Percentiles rank a stretch among this genome's conserved stretches.
phyloP scores from a whole-genome alignment of 2,888 invertebrate genomes.

The Acronicta psi region DNA sequence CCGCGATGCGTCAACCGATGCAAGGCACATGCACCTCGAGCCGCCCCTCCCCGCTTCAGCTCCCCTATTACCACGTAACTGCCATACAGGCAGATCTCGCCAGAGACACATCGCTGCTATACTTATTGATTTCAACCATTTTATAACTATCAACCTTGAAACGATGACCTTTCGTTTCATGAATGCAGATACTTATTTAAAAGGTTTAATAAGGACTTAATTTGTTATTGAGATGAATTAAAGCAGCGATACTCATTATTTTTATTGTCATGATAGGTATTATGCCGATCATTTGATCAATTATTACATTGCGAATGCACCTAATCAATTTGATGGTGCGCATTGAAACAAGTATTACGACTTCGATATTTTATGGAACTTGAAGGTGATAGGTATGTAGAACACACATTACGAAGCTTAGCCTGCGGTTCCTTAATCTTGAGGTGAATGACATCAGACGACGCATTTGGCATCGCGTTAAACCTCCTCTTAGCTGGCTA shows the following conservation, averaged over 20 bases:
- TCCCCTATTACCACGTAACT: slow-evolving; percentile 53
- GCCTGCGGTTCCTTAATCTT: slow-evolving; percentile 42
- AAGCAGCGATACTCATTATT: too few species aligned
- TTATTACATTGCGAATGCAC: background rate
- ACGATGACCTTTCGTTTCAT: slow-evolving; percentile 67
- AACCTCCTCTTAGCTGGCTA: slow-evolving; percentile 44
- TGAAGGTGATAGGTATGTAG: background rate
- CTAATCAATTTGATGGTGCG: slow-evolving; percentile 6
- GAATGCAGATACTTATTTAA: slow-evolving; percentile 13
- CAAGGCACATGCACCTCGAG: slow-evolving; percentile 79
- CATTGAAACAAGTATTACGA: background rate
- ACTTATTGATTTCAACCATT: slow-evolving; percentile 68
- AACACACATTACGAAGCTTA: slow-evolving; percentile 14
- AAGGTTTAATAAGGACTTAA: background rate
- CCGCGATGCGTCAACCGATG: slow-evolving; percentile 87
- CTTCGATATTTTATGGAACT: slow-evolving; percentile 2
- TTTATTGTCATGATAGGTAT: too few species aligned
- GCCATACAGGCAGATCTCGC: slow-evolving; percentile 62
- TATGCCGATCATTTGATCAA: background rate
- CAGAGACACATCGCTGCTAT: slow-evolving; percentile 59
- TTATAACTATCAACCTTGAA: slow-evolving; percentile 72
- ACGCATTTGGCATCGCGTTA: slow-evolving; percentile 52
- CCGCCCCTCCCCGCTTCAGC: slow-evolving; percentile 57
- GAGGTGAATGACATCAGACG: slow-evolving; percentile 56
- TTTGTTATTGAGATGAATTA: background rate